Base-by-base conservation (phyloP, 2,797 vertebrate species). In the Alauda arvensis region DNA sequence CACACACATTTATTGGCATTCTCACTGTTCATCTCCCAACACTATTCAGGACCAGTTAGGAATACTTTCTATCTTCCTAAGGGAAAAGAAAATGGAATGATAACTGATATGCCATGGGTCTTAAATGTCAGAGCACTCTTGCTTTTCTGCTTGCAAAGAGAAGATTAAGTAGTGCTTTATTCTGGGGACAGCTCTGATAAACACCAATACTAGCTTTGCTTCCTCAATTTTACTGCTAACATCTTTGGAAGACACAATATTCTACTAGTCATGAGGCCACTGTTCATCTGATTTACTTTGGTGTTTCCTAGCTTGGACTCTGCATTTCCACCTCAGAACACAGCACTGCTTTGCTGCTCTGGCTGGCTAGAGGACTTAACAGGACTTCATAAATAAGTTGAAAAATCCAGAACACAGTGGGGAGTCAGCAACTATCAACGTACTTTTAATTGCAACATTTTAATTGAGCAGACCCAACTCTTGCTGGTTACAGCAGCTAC, bases 1-100 rank as follows among this genome's bases (percentile, higher is more conserved):
- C 90, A 93, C 90, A 95, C 90, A 83, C 87, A 76, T 85, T 94
- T 94, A 94, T 92, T 96, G 89, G 93, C 95, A 96, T 87, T 78
- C 83, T 80, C 86, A 91, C 82, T 15, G 51, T 96, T 97, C 95
- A 93, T 95, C 90, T 88, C 90, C 77, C 89, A 96, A 78, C 63
- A 87, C 52, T 67, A 26, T 76, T 88, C 68, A 89, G 65, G 91
- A 82, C 66, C 86, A 80, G 37, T 57, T 69, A 91, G 76, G 88
- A 86, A 74, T 92, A 78, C 78, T 81, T 95, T 77, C 77, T 90
- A 40, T 56, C 52, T 85, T 70, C 48, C 65, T 57, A 65, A 81
- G 60, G 76, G 60, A 80, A 77, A 89, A 70, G 63, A 51, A 90
- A 92, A 77, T 33, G 14, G 39, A 68, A 80, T 67, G 88, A 83